These are phyloP conservation scores for Blennius ocellaris DNA, from an alignment of 2,113 vertebrate species.

Conservation along the genomic window DNA sequence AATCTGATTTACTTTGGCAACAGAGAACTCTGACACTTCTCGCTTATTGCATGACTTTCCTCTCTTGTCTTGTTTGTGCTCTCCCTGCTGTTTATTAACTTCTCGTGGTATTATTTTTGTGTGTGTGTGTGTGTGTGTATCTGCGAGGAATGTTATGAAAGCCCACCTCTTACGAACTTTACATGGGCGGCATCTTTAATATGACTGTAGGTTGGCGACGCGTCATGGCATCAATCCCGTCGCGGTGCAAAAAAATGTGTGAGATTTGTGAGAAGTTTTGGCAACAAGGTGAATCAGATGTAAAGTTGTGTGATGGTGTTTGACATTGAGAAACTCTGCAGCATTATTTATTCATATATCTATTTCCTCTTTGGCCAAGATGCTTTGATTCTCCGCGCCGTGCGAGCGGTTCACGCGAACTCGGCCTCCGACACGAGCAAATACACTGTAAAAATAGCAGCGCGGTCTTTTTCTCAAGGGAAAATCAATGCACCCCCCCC, in stretches of 20 bases:
- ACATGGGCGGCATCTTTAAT: neutral
- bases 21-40: constrained; percentile 49
- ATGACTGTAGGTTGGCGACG: neutral
- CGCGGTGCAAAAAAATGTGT: neutral
- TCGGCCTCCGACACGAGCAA: constrained; percentile 16
- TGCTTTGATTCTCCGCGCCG: constrained; percentile 20
- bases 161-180: constrained; percentile 13
- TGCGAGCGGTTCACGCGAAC: constrained; percentile 10
- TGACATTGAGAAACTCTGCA: constrained; percentile 28
- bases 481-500: constrained; percentile 3
- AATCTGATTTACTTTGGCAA: constrained; percentile 59
- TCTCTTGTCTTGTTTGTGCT: constrained; percentile 30
- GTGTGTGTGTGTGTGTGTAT: constrained; percentile 39
- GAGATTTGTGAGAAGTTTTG: constrained; percentile 28
- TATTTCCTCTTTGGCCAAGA: constrained; percentile 15
- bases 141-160: constrained; percentile 54
- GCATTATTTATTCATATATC: constrained; percentile 47
- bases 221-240: constrained; percentile 5
- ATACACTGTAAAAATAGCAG: constrained; percentile 38
- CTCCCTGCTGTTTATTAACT: constrained; percentile 53
- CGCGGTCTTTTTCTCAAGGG: constrained; percentile 1
- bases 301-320: constrained; percentile 1
- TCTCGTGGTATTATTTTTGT: constrained; percentile 28
- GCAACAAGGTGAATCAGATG: neutral
- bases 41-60: constrained; percentile 62